Evolutionary conservation across 2,888 invertebrate species (phyloP), one percentile per base, ranked within the genome.

Genomic region (Crepidodera aurea): DNA sequence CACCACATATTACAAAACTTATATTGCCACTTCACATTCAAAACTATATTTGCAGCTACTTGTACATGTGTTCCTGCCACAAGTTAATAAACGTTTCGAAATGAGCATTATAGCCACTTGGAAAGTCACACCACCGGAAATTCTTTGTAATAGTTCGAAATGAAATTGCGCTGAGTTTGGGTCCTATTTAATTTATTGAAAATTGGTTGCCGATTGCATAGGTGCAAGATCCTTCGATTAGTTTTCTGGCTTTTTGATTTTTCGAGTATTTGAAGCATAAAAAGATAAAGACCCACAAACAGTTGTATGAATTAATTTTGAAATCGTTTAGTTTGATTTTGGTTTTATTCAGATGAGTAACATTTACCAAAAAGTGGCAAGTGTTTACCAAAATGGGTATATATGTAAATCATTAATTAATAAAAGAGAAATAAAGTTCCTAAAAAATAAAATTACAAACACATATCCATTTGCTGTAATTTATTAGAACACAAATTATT

Each of bases 121-220:
- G 66, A 67, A 72, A 72, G 60, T 68, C 70, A 67, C 69, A 62
- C 48, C 46, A 69, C 64, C 66, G 67, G 69, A 69, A 71, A 68
- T 60, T 67, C 68, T 64, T 68, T 50, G 32, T 62, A 64, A 60
- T 60, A 69, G 66, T 67, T 70, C 61, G 70, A 68, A 62, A 68
- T 70, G 60, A 64, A 67, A 68, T 12, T 22, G n/a, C 22, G n/a
- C 13, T 37, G 13, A 37, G 15, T 37, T 4, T 5, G 37, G 37
- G 15, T 13, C 37, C 37, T 37, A 2, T 13, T 37, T 13, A 37
- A 37, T 37, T 7, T 32, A 32, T 10, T 32, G 8, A 10, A 32
- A 32, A 32, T 10, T 32, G 1, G n/a, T 6, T 7, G 10, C 10
- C 2, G 32, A 32, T n/a, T 25, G 25, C 25, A n/a, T n/a, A n/a